These are phyloP conservation scores for Ptilorrhoa leucosticta DNA, from an alignment of 2,113 vertebrate species.

Conservation along the genomic window DNA sequence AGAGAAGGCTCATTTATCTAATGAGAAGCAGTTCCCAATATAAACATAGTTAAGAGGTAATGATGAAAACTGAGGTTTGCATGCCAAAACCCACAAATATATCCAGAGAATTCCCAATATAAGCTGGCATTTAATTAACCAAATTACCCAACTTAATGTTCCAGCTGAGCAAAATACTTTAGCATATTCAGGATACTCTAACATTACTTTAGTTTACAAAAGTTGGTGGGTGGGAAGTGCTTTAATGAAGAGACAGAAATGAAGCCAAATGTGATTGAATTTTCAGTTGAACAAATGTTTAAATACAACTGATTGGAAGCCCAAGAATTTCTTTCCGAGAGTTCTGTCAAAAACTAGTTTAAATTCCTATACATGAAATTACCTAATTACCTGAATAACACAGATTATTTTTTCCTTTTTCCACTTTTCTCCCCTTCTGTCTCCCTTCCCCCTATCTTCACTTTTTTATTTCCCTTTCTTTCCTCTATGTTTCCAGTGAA, in stretches of 20 bases:
- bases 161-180: not conserved
- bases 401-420: not conserved
- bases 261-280: not conserved
- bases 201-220: not conserved
- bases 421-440: not conserved
- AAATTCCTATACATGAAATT: not conserved
- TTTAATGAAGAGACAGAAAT: not conserved
- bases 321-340: not conserved
- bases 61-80: not conserved
- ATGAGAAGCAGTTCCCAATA: constrained; percentile 1
- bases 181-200: not conserved
- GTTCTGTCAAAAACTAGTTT: not conserved
- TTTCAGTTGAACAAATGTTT: not conserved
- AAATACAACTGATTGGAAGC: not conserved
- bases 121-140: not conserved
- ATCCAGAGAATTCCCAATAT: not conserved
- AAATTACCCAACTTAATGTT: not conserved
- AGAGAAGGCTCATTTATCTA: constrained; percentile 23
- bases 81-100: not conserved
- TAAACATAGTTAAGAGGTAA: constrained; percentile 15
- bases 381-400: too few relatives aligned
- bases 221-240: not conserved
- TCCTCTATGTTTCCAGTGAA: not conserved
- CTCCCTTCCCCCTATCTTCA: not conserved
- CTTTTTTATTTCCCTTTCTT: not conserved